Evolutionary conservation across 2,113 vertebrate genomes (phyloP), one percentile per base, ranked within the genome.

Genomic region (Poecile atricapillus): DNA sequence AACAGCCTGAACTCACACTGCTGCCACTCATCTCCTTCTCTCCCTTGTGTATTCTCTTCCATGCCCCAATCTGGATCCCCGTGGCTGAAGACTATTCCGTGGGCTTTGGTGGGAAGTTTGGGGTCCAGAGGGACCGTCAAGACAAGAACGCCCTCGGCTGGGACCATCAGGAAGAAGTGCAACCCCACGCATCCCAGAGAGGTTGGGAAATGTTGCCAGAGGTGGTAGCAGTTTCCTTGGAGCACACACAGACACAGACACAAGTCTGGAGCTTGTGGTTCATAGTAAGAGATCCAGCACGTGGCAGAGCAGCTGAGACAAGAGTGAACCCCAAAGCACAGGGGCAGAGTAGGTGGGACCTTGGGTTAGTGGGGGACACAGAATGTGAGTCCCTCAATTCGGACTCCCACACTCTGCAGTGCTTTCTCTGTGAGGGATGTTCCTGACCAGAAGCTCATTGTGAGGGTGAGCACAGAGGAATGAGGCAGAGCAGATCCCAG

Each of bases 41-140:
- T 89, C 46, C 22, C 31, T 69, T 43, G 10, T 35, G 31, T 77
- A 7, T 52, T 69, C 59, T 59, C 46, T 91, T 86, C 55, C 27
- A 15, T 63, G 39, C 27, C 16, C 1, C 55, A 44, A 27, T 49
- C n/a, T 87, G 94, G 28, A 83, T 87, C 23, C 22, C 46, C 9
- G 22, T 84, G 87, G 18, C 52, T 95, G 71, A 95, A 98, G 97
- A 97, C 62, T 97, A 97, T 39, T 73, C 97, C 3, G 28, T 97
- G 64, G 97, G 96, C 41, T 97, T 97, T 56, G 97, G 95, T 69
- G 97, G 96, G 28, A 99, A 98, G 85, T 99, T 97, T 5, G 98
- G 98, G 0, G 97, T 99, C 27, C 98, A 99, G 96, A 98, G 96
- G 82, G 98, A 98, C 53, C 98, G 97, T 39, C 98, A 99, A 84